These are phyloP conservation scores for Trididemnum clinides DNA, from an alignment of 23 tunicate genomes.

Conservation along the genomic window DNA sequence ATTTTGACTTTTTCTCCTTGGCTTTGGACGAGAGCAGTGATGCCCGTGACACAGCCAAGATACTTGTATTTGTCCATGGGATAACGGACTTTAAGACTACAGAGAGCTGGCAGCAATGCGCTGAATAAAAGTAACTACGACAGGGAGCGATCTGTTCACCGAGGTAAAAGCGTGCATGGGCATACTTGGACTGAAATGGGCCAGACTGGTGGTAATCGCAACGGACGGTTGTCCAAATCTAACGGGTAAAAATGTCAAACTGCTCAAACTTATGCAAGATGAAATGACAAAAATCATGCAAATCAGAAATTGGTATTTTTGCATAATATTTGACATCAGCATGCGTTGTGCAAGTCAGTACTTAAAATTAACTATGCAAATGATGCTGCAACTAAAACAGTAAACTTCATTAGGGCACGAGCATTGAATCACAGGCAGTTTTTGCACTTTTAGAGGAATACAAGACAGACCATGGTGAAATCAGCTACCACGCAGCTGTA, in stretches of 20 bases:
- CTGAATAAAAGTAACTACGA: constrained; percentile 40
- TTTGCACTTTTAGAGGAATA: constrained; percentile 2
- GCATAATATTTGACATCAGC: neutral
- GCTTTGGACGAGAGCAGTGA: no score
- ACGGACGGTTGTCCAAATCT: constrained; percentile 39
- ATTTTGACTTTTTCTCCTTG: constrained; percentile 27
- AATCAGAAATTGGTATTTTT: neutral
- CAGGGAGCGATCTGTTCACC: constrained; percentile 5
- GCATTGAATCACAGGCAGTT: constrained; percentile 35
- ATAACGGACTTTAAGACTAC: constrained; percentile 17
- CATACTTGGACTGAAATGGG: constrained; percentile 8
- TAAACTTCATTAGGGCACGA: constrained; percentile 38
- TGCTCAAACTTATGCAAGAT: constrained; percentile 1
- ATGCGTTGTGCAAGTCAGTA: no score
- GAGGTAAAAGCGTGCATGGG: constrained; percentile 16
- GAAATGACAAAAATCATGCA: neutral
- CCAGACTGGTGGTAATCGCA: neutral
- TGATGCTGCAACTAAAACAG: neutral
- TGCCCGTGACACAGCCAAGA: constrained; percentile 21
- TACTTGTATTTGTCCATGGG: constrained; percentile 1
- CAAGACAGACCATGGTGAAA: constrained; percentile 30
- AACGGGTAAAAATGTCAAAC: constrained; percentile 39
- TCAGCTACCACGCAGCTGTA: constrained; percentile 37
- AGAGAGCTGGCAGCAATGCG: no score
- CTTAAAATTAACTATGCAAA: neutral